Evolutionary conservation across 1,140 invertebrate species (phyloP).

Genomic region (Drosophila bipectinata): DNA sequence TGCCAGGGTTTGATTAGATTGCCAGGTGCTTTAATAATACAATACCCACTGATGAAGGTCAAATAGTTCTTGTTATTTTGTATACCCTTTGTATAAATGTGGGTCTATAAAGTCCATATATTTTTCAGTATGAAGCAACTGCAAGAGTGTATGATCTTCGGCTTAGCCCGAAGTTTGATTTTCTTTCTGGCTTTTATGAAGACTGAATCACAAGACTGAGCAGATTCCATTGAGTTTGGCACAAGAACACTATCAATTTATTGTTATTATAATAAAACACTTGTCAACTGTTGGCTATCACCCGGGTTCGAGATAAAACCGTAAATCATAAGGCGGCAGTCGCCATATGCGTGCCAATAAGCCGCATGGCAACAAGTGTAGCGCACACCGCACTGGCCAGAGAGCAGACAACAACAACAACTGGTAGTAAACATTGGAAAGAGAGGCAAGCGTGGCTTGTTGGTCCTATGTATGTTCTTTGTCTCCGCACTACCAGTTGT

Average conservation of each 20-base stretch:
- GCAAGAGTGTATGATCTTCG: too few species aligned
- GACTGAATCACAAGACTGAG: constrained; percentile 7
- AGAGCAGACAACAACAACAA: constrained; percentile 44
- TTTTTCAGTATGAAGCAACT: too few species aligned
- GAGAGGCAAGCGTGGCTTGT: constrained; percentile 63
- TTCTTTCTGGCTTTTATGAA: constrained; percentile 1
- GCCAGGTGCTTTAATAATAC: background rate
- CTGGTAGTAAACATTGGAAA: constrained; percentile 11
- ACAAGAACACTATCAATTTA: background rate
- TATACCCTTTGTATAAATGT: too few species aligned
- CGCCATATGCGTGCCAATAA: constrained; percentile 43
- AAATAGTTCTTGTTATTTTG: background rate
- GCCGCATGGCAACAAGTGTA: constrained; percentile 68
- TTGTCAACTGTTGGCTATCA: constrained; percentile 15
- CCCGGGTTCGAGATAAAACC: constrained; percentile 12
- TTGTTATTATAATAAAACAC: constrained; percentile 7
- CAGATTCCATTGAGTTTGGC: background rate
- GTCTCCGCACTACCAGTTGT: constrained; percentile 51
- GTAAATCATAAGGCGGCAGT: constrained; percentile 12
- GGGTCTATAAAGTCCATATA: too few species aligned
- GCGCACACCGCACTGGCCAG: constrained; percentile 26
- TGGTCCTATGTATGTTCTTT: constrained; percentile 61
- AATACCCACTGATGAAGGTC: constrained; percentile 16
- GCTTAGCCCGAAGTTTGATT: too few species aligned
- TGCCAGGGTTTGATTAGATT: constrained; percentile 28